Evolutionary conservation across 2,113 vertebrate genomes (phyloP).

Genomic region (Microcebus griseorufus): DNA sequence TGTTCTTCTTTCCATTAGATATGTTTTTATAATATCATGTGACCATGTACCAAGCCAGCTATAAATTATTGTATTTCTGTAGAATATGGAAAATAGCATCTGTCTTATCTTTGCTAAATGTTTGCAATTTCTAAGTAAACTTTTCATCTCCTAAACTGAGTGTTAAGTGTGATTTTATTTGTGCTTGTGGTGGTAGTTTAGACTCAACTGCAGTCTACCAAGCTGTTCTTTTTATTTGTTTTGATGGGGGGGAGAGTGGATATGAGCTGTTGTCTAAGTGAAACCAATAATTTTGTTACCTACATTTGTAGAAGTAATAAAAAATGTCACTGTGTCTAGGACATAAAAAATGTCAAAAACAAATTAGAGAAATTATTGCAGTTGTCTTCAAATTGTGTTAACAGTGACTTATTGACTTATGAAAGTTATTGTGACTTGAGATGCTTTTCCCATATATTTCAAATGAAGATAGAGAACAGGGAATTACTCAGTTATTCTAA

Average conservation of each 20-base stretch:
- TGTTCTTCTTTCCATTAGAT: slow-evolving; percentile 78
- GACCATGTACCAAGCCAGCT: slow-evolving; percentile 79
- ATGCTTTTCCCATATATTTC: not conserved
- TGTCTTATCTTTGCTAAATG: slow-evolving; percentile 82
- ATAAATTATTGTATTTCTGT: slow-evolving; percentile 85
- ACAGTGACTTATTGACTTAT: slow-evolving; percentile 6
- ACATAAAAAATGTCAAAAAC: slow-evolving; percentile 24
- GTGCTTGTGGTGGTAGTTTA: slow-evolving; percentile 19
- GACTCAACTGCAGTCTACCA: not conserved
- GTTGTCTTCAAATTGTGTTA: not conserved
- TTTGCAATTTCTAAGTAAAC: slow-evolving; percentile 87
- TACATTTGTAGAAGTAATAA: not conserved
- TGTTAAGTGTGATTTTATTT: slow-evolving; percentile 57
- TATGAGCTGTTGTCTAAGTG: not conserved
- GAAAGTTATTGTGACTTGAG: not conserved
- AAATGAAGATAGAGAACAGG: not conserved
- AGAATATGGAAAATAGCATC: slow-evolving; percentile 82
- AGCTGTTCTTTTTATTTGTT: not conserved
- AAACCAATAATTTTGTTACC: not conserved
- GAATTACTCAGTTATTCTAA: not conserved
- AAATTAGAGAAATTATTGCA: not conserved
- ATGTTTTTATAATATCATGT: slow-evolving; percentile 79
- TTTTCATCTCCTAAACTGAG: slow-evolving; percentile 80
- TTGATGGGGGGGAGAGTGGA: not conserved
- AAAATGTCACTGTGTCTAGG: slow-evolving; percentile 3